Base-by-base conservation (phyloP, 2,113 vertebrate species). In the Tenrec ecaudatus region DNA sequence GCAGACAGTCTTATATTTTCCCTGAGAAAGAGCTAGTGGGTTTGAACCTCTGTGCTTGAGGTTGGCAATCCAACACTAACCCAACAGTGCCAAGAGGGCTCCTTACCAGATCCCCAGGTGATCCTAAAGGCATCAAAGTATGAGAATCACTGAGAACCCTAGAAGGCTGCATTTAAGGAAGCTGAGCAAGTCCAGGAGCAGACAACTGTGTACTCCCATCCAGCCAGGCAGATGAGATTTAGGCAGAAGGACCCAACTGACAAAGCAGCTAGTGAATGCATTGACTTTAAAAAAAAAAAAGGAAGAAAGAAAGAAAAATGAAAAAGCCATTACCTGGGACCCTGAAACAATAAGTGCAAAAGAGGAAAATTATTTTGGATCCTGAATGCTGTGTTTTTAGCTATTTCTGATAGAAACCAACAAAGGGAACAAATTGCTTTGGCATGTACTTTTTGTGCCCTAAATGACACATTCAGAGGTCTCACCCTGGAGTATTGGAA, bases 131-230 rank as follows among this genome's bases (percentile, higher is more conserved):
- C 11, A 78, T 11, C 33, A 29, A 86, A 43, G 5, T 85, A 64
- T 7, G 9, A 31, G 33, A 53, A 29, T 2, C 11, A 23, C n/a
- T 27, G 27, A 58, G 27, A 47, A 22, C 16, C 11, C 27, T 36
- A 6, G 38, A 69, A 69, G 14, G 23, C 10, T 9, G 2, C 5
- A 16, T 23, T 17, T 1, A 25, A 31, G 16, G 69, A 69, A n/a
- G 27, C 23, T 0, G 0, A 25, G 20, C 0, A 1, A 16, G 25
- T 14, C 47, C 31, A n/a, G n/a, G 23, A 9, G 3, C 19, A 23
- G 7, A 0, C 11, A 11, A 20, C 38, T 64, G 6, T 64, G 31
- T n/a, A n/a, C 23, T 31, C 57, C 58, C 58, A 20, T 17, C 66
- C 14, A 12, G 17, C 27, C 71, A 68, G 57, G 36, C 16, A n/a